Conservation (phyloP, 2,888 invertebrate species). For the Rotaria macrura region DNA sequence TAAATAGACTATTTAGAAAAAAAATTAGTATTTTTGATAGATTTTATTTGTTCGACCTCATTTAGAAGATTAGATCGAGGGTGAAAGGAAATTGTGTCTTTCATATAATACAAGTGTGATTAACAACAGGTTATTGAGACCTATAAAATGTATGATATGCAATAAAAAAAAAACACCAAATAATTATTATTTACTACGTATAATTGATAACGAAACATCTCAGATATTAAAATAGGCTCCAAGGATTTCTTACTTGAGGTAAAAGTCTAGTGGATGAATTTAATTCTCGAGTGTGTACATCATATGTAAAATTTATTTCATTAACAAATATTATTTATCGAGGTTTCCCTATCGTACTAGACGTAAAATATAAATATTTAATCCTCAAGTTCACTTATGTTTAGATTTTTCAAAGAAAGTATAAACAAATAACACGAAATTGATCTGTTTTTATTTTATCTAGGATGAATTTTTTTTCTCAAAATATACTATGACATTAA, state of each 20-base stretch:
- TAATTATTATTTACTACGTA: no score
- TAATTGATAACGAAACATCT: neutral
- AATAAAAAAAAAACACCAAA: no score
- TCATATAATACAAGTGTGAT: neutral
- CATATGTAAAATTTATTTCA: neutral
- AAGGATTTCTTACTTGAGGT: neutral
- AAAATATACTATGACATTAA: no score
- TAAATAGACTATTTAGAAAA: neutral
- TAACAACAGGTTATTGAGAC: neutral
- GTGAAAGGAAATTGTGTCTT: neutral
- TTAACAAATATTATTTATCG: neutral
- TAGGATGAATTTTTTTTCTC: no score
- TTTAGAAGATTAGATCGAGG: neutral
- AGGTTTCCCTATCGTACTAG: no score
- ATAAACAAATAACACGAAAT: no score
- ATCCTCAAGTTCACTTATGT: no score
- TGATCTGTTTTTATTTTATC: no score
- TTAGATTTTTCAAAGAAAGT: no score
- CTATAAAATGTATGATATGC: no score
- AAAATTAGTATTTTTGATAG: neutral
- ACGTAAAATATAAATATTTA: no score
- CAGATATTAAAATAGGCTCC: neutral
- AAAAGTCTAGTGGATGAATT: neutral
- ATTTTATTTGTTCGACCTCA: neutral
- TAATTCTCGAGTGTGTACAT: neutral